Evolutionary conservation across 2,113 vertebrate genomes (phyloP).

Genomic region (Heterocephalus glaber): DNA sequence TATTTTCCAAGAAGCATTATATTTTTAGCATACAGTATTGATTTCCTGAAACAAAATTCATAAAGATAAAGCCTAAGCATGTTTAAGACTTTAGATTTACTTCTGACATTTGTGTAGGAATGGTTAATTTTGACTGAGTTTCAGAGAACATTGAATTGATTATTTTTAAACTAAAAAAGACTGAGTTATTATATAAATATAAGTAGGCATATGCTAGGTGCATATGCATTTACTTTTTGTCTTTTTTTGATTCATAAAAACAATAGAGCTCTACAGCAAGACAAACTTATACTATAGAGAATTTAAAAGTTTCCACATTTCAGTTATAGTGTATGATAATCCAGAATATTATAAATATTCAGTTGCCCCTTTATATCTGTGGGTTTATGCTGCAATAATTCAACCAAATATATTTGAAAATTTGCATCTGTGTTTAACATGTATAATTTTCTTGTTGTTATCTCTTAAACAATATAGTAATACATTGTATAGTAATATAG

Average conservation of each 20-base stretch:
- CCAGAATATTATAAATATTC: neutral
- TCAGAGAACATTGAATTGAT: constrained; percentile 7
- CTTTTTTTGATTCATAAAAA: neutral
- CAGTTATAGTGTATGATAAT: neutral
- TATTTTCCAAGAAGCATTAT: constrained; percentile 58
- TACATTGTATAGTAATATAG: neutral
- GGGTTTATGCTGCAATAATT: neutral
- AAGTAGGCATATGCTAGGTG: neutral
- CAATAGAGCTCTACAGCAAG: neutral
- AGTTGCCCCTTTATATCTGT: neutral
- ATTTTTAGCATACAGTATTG: constrained; percentile 42
- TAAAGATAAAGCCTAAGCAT: neutral
- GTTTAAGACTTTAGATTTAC: neutral
- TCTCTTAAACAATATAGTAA: neutral
- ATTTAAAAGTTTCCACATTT: neutral
- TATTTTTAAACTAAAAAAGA: neutral
- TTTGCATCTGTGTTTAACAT: neutral
- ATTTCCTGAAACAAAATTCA: constrained; percentile 59
- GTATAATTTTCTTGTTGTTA: neutral
- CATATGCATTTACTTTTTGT: neutral
- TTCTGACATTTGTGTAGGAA: neutral
- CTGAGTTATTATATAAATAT: neutral
- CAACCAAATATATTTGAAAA: neutral
- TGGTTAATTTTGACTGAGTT: neutral
- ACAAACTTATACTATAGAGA: neutral